Percentiles rank a stretch among this genome's conserved stretches.
Conservation (phyloP, 2,888 invertebrate species). For the Thereva nobilitata region DNA sequence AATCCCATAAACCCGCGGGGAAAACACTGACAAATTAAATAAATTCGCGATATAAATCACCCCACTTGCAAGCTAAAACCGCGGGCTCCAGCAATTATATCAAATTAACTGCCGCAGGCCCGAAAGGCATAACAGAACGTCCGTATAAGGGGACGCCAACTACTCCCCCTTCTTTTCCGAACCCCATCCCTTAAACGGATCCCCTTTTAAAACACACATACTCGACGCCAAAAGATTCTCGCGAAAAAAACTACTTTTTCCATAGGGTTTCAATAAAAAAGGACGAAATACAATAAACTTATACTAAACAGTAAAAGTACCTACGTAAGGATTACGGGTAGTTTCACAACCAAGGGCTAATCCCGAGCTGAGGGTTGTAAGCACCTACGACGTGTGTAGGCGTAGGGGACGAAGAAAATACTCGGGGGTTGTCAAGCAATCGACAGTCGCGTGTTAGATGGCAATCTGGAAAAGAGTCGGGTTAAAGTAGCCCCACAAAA, state of each 20-base stretch:
- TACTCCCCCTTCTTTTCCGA: conserved; percentile 1
- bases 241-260: too few relatives aligned
- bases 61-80: background rate
- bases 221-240: too few relatives aligned
- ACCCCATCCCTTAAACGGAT: background rate
- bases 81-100: conserved; percentile 23
- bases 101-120: conserved; percentile 23
- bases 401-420: conserved; percentile 12
- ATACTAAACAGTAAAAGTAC: too few relatives aligned
- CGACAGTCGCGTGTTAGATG: conserved; percentile 42
- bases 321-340: too few relatives aligned
- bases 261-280: too few relatives aligned
- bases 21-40: conserved; percentile 22
- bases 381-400: conserved; percentile 12
- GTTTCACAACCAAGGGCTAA: conserved; percentile 3
- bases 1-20: background rate
- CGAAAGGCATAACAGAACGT: conserved; percentile 2
- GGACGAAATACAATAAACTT: too few relatives aligned
- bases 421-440: conserved; percentile 35
- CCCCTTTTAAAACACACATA: too few relatives aligned
- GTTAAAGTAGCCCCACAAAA: conserved; percentile 18
- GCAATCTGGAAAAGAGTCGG: conserved; percentile 36
- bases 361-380: background rate
- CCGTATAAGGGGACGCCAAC: conserved; percentile 1
- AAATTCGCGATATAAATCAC: conserved; percentile 16